Evolutionary conservation across 2,888 invertebrate genomes (phyloP), one percentile per base, ranked within the genome.

Genomic region (Diplolepis rosae): DNA sequence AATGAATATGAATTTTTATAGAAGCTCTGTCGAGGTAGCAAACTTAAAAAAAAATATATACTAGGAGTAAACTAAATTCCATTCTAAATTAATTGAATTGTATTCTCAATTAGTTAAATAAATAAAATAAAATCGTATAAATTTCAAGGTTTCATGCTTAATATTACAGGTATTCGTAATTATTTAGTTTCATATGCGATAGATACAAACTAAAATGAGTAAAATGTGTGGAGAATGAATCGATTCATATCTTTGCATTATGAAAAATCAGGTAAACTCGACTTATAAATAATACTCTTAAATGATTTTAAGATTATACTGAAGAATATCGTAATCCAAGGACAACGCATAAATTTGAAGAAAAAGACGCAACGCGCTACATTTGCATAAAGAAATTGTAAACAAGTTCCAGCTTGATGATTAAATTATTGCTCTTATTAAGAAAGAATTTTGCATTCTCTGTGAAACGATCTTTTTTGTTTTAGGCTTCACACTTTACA

Each of bases 361-460:
- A 45, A 32, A 39, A 61, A 61, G 3, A 27, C n/a, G 35, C 7
- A 13, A 22, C 13, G 24, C 18, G n/a, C 24, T 2, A 61, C 9
- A 24, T 24, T 61, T 32, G 22, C 13, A 7, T 56, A 5, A 35
- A 35, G 22, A 30, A 32, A 54, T 24, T 39, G 35, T 39, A 35
- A 61, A 61, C 39, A 39, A 61, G 39, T 61, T 81, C 82, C 77
- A 82, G 79, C 80, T 83, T 75, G 79, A 56, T 79, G 78, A 75
- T 76, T 82, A 80, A 83, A 80, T 82, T 83, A 83, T 83, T 72
- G 79, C 24, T 72, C 66, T 54, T 65, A 32, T 72, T 73, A 61
- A 65, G 69, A 27, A 72, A 74, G 80, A 81, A 82, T 83, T 81
- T 81, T 70, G 76, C 74, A 82, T 83, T 82, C 72, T 69, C 68